A percentile compares a stretch with the other conserved stretches of the same genome.
Evolutionary conservation across 2,797 vertebrate genomes (phyloP).

Genomic region (Sebastes matsubarae): DNA sequence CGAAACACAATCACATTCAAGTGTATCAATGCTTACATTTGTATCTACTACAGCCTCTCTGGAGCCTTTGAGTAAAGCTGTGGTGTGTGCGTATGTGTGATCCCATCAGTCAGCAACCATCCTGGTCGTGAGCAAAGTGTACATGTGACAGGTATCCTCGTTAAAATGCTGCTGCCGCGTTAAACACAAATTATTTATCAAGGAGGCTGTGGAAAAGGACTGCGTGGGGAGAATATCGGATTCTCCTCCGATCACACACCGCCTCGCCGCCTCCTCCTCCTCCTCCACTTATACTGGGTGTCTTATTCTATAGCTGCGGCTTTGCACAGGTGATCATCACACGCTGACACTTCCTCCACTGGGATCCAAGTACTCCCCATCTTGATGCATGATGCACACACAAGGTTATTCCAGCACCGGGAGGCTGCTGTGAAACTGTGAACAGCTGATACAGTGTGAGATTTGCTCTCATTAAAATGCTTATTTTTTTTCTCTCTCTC

Average conservation of each 20-base stretch:
- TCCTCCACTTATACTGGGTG: conserved; percentile 22
- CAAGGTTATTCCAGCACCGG: conserved; percentile 33
- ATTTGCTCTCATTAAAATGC: conserved; percentile 30
- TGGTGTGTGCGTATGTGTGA: background rate
- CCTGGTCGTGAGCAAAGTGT: conserved; percentile 32
- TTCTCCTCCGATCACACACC: conserved; percentile 55
- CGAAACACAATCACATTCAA: background rate
- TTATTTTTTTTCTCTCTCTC: conserved; percentile 12
- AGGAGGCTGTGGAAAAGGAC: conserved; percentile 64
- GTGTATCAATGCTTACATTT: background rate
- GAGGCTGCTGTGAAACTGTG: conserved; percentile 32
- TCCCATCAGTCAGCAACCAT: conserved; percentile 37
- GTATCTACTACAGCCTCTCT: background rate
- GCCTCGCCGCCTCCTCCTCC: conserved; percentile 16
- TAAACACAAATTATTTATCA: conserved; percentile 82
- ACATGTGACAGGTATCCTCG: conserved; percentile 71
- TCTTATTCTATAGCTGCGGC: conserved; percentile 51
- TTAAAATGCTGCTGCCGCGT: conserved; percentile 73
- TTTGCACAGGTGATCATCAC: conserved; percentile 47
- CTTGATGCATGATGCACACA: conserved; percentile 28
- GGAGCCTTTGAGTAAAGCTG: background rate
- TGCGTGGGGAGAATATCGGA: conserved; percentile 75
- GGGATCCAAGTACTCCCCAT: conserved; percentile 16
- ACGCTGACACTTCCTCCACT: conserved; percentile 39
- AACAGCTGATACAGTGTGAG: conserved; percentile 44